Evolutionary conservation across 2,113 vertebrate species (phyloP).

Genomic region (Poicephalus gulielmi): DNA sequence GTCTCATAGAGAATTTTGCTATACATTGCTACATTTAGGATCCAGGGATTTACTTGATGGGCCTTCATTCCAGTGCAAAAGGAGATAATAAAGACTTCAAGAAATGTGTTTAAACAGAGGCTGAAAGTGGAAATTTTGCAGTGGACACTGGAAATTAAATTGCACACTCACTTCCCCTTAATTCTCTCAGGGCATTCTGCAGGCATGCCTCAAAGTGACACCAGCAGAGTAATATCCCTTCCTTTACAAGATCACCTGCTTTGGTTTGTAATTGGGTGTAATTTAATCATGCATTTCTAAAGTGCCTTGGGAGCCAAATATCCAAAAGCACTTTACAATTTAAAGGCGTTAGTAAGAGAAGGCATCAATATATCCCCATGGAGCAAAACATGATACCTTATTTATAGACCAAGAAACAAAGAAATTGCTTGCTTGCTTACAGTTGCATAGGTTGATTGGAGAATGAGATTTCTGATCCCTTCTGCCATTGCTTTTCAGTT

Average conservation of each 20-base stretch:
- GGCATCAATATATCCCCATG: not conserved
- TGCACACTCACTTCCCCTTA: not conserved
- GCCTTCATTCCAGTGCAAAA: not conserved
- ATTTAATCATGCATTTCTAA: slow-evolving; percentile 54
- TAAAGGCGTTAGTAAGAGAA: slow-evolving; percentile 31
- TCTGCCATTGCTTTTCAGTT: not conserved
- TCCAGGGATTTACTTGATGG: not conserved
- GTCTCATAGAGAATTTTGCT: not conserved
- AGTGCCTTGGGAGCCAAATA: slow-evolving; percentile 28
- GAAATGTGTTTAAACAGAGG: not conserved
- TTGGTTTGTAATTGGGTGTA: slow-evolving; percentile 48
- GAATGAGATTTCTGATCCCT: not conserved
- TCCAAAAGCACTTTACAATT: slow-evolving; percentile 4
- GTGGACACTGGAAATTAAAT: not conserved
- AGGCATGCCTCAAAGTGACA: not conserved
- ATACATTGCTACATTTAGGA: not conserved
- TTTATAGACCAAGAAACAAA: slow-evolving; percentile 23
- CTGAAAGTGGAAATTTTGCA: not conserved
- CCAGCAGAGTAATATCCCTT: not conserved
- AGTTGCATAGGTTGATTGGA: not conserved
- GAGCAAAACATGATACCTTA: not conserved
- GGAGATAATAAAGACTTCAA: not conserved
- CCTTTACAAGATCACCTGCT: slow-evolving; percentile 29
- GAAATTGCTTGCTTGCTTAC: slow-evolving; percentile 27
- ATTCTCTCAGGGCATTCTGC: not conserved